Base-by-base conservation (phyloP, 2,113 vertebrate species). In the Anhinga anhinga region DNA sequence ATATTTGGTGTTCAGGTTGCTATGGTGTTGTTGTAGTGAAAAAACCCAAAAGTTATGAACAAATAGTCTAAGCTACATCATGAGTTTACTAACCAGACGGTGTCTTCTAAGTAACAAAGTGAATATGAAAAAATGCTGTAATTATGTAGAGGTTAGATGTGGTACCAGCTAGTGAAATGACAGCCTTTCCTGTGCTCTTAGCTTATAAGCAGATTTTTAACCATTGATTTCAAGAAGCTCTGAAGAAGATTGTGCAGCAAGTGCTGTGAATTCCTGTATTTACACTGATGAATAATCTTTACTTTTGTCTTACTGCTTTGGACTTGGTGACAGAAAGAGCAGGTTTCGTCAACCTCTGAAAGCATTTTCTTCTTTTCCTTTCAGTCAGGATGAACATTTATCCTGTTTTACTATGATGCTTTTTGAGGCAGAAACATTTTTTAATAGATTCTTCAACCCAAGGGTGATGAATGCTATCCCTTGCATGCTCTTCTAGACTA, bases 1-100 rank as follows among this genome's bases (percentile, higher is more conserved):
- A 95, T 95, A 94, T 91, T 95, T 97, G 73, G 56, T 79, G 42
- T 79, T 96, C 76, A 83, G 62, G 94, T 97, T 96, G 81, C 95
- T 87, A 89, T 91, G 91, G 86, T 91, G 56, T 65, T 86, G 49
- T 81, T 50, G 47, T 76, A 65, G 65, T 61, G 66, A 86, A 80
- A 86, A 93, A 87, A 86, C 2, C 50, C n/a, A n/a, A 63, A 65
- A 88, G 52, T 30, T 76, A 65, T 61, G 91, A 91, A 84, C 74
- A 87, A 93, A 82, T 20, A 73, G 27, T 62, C 42, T 55, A 55
- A 65, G 12, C 63, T 78, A 21, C 86, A 66, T 82, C 17, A 13
- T 55, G 72, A 82, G 56, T 79, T 91, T 84, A 36, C 77, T 91
- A 78, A 84, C 52, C 56, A 88, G 80, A 15, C 30, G 56, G 16